Percentiles rank a stretch among this genome's conserved stretches.
These are phyloP conservation scores for Galbula dea DNA, from an alignment of 2,113 vertebrate genomes.

Conservation along the genomic window DNA sequence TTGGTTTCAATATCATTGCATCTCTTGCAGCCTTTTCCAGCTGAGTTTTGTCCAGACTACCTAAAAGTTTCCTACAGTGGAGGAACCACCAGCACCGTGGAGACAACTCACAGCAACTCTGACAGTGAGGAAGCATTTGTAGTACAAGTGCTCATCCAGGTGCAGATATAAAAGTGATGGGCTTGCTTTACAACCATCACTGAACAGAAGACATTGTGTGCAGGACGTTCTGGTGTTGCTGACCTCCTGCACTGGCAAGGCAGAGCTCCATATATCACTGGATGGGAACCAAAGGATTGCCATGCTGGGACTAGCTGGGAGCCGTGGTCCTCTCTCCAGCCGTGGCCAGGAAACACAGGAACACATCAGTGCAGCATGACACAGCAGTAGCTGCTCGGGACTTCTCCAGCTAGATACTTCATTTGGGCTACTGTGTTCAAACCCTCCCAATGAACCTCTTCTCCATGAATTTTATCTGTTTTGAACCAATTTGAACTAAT, in stretches of 20 bases:
- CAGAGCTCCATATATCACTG: accelerated
- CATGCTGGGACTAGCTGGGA: too few species aligned
- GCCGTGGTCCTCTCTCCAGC: background rate
- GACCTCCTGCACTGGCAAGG: background rate
- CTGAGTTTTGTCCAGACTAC: background rate
- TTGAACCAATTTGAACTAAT: too few species aligned
- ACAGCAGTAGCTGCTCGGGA: background rate
- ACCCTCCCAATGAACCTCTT: background rate
- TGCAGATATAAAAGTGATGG: background rate
- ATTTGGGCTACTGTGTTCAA: background rate
- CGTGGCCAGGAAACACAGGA: background rate
- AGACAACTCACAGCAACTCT: background rate
- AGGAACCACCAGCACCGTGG: too few species aligned
- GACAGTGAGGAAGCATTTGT: accelerated
- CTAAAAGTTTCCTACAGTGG: background rate
- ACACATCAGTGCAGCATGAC: accelerated
- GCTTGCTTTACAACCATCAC: background rate
- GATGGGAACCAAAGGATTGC: background rate
- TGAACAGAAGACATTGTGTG: background rate
- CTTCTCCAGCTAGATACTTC: background rate
- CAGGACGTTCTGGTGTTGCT: too few species aligned
- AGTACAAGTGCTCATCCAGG: background rate
- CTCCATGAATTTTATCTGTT: background rate
- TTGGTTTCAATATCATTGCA: background rate
- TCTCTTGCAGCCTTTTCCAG: background rate